These are phyloP conservation scores for Fragum fragum DNA, from an alignment of 2,888 invertebrate genomes.

Conservation along the genomic window DNA sequence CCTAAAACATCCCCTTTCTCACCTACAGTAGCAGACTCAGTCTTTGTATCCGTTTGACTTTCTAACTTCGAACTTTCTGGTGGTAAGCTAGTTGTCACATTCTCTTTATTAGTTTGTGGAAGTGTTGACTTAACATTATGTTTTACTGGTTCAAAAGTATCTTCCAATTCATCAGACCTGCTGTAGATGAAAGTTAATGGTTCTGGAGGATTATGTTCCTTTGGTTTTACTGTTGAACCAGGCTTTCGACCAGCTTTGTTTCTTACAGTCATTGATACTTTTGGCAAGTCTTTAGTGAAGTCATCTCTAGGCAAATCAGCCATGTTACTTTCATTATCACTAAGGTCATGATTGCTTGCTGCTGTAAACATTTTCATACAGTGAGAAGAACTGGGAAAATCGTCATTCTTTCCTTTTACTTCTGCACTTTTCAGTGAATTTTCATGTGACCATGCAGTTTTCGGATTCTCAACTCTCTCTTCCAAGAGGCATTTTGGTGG, in stretches of 20 bases:
- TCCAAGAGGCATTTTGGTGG: too few relatives aligned
- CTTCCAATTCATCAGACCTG: background rate
- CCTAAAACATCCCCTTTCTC: too few relatives aligned
- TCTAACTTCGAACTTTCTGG: background rate
- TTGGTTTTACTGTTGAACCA: conserved; percentile 13
- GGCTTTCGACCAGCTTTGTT: conserved; percentile 23
- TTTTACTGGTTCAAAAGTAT: background rate
- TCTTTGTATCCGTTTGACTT: background rate
- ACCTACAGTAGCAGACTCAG: background rate
- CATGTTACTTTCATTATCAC: too few relatives aligned
- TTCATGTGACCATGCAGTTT: too few relatives aligned
- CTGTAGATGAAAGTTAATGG: background rate
- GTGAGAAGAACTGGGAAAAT: too few relatives aligned
- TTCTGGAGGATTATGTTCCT: conserved; percentile 22
- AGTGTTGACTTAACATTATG: background rate
- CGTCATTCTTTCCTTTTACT: too few relatives aligned
- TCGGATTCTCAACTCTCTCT: too few relatives aligned
- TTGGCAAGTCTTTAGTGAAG: background rate
- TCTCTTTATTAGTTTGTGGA: background rate
- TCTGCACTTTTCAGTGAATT: too few relatives aligned
- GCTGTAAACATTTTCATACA: too few relatives aligned
- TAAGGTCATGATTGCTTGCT: too few relatives aligned
- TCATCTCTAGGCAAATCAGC: too few relatives aligned
- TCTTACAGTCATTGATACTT: background rate
- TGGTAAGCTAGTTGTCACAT: background rate